Percentiles rank a stretch among this genome's conserved stretches.
phyloP scores from a whole-genome alignment of 2,113 vertebrate species.

The Heterocephalus glaber region DNA sequence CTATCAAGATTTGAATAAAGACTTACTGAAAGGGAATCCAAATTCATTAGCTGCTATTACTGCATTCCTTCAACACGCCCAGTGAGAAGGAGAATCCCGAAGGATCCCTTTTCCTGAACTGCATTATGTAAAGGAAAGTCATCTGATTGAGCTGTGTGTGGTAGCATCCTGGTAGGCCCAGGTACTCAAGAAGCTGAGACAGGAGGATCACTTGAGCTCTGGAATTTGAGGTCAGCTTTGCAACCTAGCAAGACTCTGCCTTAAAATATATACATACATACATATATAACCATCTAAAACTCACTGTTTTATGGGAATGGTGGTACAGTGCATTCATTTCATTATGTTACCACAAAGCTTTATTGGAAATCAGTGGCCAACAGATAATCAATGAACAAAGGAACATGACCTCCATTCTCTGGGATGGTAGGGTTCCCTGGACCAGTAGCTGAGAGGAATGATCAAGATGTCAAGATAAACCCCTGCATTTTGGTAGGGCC shows the following conservation, averaged over 20 bases:
- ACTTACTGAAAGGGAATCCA: neutral
- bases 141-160: neutral
- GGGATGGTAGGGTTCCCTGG: neutral
- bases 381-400: neutral
- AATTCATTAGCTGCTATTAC: neutral
- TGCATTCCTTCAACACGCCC: neutral
- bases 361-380: neutral
- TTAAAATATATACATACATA: neutral
- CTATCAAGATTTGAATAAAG: neutral
- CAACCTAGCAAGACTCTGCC: neutral
- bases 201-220: neutral
- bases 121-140: neutral
- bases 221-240: neutral
- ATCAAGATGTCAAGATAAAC: neutral
- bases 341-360: neutral
- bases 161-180: neutral
- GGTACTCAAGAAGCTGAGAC: neutral
- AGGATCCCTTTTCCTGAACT: neutral
- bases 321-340: accelerated
- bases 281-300: neutral
- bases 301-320: neutral
- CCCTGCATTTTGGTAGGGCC: neutral
- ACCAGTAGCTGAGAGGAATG: neutral
- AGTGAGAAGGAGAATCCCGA: neutral
- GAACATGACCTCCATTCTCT: neutral